A percentile compares a stretch with the other conserved stretches of the same genome.
Conservation (phyloP, 2,888 invertebrate species). For the Macrosoma leucophasiata region DNA sequence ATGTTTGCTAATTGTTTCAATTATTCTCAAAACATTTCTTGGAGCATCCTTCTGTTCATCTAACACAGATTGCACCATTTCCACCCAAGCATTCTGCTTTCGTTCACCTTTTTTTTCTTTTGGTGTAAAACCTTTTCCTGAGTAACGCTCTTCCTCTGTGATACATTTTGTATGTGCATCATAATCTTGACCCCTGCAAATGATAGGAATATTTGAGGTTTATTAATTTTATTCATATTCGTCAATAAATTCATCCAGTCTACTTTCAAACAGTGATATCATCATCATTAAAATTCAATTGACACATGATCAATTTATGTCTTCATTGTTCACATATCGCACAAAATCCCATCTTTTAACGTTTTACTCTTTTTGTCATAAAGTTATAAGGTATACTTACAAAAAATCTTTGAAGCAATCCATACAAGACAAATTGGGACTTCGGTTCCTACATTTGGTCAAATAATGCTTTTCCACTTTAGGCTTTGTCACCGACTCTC, state of each 20-base stretch:
- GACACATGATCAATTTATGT: no score
- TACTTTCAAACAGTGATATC: no score
- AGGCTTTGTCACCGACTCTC: constrained; percentile 92
- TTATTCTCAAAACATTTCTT: constrained; percentile 74
- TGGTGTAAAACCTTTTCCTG: constrained; percentile 85
- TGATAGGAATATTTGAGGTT: no score
- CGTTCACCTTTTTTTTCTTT: constrained; percentile 89
- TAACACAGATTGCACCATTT: constrained; percentile 80
- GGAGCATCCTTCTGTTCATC: constrained; percentile 73
- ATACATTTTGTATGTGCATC: constrained; percentile 89
- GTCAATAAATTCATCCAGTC: no score
- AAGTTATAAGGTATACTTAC: constrained; percentile 60
- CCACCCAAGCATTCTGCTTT: constrained; percentile 91
- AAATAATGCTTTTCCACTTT: constrained; percentile 92
- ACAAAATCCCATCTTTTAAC: neutral
- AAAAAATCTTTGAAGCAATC: constrained; percentile 94
- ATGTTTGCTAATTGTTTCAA: constrained; percentile 80
- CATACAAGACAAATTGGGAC: constrained; percentile 88
- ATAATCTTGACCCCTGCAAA: constrained; percentile 83
- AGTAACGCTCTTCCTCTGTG: constrained; percentile 90
- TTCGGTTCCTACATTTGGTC: constrained; percentile 80
- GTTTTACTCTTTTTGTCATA: neutral
- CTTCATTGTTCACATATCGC: no score
- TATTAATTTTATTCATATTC: no score
- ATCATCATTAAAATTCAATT: no score